A percentile compares a stretch with the other conserved stretches of the same genome.
Evolutionary conservation across 2,888 invertebrate species (phyloP).

Genomic region (Lathronympha strigana): DNA sequence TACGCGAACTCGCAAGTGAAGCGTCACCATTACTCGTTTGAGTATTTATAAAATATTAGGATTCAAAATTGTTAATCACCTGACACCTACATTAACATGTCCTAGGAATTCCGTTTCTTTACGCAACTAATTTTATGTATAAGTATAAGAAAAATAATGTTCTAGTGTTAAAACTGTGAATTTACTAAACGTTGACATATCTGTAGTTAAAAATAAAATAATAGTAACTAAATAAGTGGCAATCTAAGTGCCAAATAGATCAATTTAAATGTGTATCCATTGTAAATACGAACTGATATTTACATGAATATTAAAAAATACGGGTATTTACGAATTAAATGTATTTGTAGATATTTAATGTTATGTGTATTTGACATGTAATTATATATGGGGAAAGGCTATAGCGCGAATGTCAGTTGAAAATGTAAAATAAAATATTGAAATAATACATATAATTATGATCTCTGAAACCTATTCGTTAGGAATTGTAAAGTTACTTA

Average conservation of each 20-base stretch:
- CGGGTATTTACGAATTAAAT: constrained; percentile 35
- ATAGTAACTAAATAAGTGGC: constrained; percentile 20
- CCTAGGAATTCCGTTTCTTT: too few species aligned
- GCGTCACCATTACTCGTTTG: too few species aligned
- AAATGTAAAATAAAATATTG: neutral
- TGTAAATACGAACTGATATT: constrained; percentile 46
- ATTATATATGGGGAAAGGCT: constrained; percentile 33
- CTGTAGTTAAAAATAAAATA: constrained; percentile 35
- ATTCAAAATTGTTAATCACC: too few species aligned
- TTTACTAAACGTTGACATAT: constrained; percentile 51
- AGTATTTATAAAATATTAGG: too few species aligned
- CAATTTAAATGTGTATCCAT: constrained; percentile 33
- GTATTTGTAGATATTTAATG: constrained; percentile 39
- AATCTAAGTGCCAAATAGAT: constrained; percentile 47
- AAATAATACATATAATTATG: neutral
- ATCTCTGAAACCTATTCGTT: neutral
- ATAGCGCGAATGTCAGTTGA: constrained; percentile 24
- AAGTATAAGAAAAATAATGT: neutral
- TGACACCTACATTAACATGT: too few species aligned
- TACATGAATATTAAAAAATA: constrained; percentile 10
- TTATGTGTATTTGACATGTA: constrained; percentile 43
- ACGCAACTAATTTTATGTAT: neutral
- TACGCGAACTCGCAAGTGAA: too few species aligned
- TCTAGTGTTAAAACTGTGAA: constrained; percentile 43
- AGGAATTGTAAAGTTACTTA: too few species aligned